Percentiles rank a stretch among this genome's conserved stretches.
These are phyloP conservation scores for Sphinx pinastri DNA, from an alignment of 2,888 invertebrate species.

Conservation along the genomic window DNA sequence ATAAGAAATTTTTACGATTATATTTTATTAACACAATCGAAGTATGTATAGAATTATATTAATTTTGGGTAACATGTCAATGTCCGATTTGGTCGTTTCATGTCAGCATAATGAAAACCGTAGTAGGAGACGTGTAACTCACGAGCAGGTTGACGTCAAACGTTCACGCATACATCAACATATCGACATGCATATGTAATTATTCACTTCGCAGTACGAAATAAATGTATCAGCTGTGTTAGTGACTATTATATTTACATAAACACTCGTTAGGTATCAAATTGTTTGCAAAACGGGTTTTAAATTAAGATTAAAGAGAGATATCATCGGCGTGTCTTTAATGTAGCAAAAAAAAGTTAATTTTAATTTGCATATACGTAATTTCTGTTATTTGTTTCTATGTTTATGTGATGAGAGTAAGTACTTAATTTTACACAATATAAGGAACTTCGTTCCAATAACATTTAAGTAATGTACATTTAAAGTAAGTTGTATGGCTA, in stretches of 20 bases:
- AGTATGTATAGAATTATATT: not conserved
- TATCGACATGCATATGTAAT: slow-evolving; percentile 46
- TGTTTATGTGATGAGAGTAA: too few species aligned
- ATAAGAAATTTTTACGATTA: too few species aligned
- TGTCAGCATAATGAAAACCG: slow-evolving; percentile 40
- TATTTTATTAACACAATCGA: too few species aligned
- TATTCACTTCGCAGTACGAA: slow-evolving; percentile 42
- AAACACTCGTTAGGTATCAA: not conserved
- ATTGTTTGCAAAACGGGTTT: not conserved
- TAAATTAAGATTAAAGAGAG: too few species aligned
- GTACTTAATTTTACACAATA: too few species aligned
- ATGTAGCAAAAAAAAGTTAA: too few species aligned
- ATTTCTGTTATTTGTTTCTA: too few species aligned
- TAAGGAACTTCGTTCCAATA: too few species aligned
- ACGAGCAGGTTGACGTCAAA: slow-evolving; percentile 52
- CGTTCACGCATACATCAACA: slow-evolving; percentile 49
- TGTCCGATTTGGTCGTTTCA: slow-evolving; percentile 38
- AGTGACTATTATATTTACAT: slow-evolving; percentile 4
- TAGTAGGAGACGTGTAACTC: slow-evolving; percentile 32
- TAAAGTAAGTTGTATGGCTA: too few species aligned
- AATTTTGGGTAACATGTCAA: slow-evolving; percentile 24
- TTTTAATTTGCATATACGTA: too few species aligned
- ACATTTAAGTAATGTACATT: too few species aligned
- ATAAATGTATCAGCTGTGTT: slow-evolving; percentile 30
- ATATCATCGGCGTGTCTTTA: too few species aligned